phyloP scores from a whole-genome alignment of 2,888 invertebrate genomes.

The Athalia rosae region DNA sequence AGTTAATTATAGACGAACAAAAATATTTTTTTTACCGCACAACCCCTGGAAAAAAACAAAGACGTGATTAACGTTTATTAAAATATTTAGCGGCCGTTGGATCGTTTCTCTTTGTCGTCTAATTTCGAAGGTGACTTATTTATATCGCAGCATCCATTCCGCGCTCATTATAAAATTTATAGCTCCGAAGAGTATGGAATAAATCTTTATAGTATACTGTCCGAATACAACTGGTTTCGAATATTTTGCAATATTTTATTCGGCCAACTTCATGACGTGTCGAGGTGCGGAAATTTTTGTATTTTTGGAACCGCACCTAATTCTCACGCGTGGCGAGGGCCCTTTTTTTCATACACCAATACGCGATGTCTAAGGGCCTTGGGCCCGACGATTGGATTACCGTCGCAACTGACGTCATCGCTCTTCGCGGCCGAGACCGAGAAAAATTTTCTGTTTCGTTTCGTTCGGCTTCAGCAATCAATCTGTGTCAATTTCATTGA shows the following conservation, averaged over 20 bases:
- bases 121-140: neutral
- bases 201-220: neutral
- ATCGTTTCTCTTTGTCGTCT: neutral
- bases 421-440: neutral
- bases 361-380: neutral
- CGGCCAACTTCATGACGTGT: neutral
- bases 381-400: constrained; percentile 19
- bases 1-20: too few species aligned
- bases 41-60: too few species aligned
- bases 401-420: neutral
- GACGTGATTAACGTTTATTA: too few species aligned
- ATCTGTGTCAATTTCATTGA: constrained; percentile 6
- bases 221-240: neutral
- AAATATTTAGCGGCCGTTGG: neutral
- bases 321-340: neutral
- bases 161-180: constrained; percentile 7
- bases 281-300: neutral
- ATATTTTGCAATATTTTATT: constrained; percentile 19
- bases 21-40: too few species aligned
- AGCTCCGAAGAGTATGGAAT: neutral
- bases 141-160: neutral
- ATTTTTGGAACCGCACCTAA: constrained; percentile 19
- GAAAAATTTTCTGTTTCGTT: constrained; percentile 5
- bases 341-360: neutral
- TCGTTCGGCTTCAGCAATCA: too few species aligned